Evolutionary conservation across 2,888 invertebrate species (phyloP).

Genomic region (Cataglyphis cursor): DNA sequence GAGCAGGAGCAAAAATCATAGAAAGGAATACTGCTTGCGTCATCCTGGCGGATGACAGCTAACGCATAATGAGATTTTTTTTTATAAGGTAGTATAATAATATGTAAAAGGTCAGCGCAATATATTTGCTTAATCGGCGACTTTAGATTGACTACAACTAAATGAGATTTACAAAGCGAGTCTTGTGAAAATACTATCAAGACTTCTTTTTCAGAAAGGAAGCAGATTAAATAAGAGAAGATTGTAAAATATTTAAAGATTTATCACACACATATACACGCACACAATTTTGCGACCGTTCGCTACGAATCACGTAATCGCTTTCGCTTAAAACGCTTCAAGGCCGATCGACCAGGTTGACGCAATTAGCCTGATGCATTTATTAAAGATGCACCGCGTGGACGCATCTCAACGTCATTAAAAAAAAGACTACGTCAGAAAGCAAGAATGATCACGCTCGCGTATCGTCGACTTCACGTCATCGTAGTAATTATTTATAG

Average conservation of each 20-base stretch:
- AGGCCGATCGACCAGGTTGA: conserved; percentile 31
- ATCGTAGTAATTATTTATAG: conserved; percentile 31
- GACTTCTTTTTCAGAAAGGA: neutral
- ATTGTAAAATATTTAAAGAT: neutral
- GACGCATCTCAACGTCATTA: conserved; percentile 45
- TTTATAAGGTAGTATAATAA: neutral
- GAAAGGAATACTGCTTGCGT: neutral
- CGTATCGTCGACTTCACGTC: conserved; percentile 10
- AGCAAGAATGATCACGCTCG: neutral
- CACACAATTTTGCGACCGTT: neutral
- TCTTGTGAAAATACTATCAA: neutral
- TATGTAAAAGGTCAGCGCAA: neutral
- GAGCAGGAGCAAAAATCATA: neutral
- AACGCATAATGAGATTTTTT: conserved; percentile 16
- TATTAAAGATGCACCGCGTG: conserved; percentile 19
- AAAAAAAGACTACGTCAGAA: conserved; percentile 42
- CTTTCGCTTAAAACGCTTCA: neutral
- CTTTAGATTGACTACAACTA: neutral
- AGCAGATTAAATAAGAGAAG: neutral
- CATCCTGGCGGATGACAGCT: neutral
- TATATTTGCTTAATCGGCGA: neutral
- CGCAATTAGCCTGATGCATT: conserved; percentile 33
- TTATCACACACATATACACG: neutral
- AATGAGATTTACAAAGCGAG: neutral
- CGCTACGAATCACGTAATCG: neutral